Evolutionary conservation across 2,888 invertebrate species (phyloP), one percentile per base, ranked within the genome.

Genomic region (Volucella inflata): DNA sequence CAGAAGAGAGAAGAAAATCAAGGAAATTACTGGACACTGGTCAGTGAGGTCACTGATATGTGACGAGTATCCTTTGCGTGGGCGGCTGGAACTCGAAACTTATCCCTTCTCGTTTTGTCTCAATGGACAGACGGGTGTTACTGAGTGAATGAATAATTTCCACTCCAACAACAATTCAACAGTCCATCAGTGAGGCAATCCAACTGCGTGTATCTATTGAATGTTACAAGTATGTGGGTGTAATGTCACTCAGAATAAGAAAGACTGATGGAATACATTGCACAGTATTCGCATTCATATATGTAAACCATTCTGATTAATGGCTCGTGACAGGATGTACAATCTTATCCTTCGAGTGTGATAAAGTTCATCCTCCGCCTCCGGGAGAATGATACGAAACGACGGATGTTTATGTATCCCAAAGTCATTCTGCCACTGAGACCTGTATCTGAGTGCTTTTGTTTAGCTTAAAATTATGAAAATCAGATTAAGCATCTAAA

Each of bases 11-110:
- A 42, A 12, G 55, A 53, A 62, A 46, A 60, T 36, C 11, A n/a
- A 68, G 36, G 46, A 70, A 46, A 46, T 53, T 46, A 48, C 51
- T 44, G 59, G 16, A 59, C 57, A 48, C 51, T 42, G 50, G 16
- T 44, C 64, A 51, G 74, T 67, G 67, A 75, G 60, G 79, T 80
- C 79, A 80, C 48, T 53, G 42, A 53, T 80, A 62, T 40, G 40
- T n/a, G 21, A 21, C 9, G 53, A 55, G 30, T 21, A 12, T 38
- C 12, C 51, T 48, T 46, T 59, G 42, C 48, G 64, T 46, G 38
- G 57, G 50, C 40, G 44, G 53, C 38, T 8, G 11, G 36, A 46
- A 53, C 38, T 55, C 46, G 67, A 30, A 30, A 30, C 48, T 51
- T 36, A 60, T n/a, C 42, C 50, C 44, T 40, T 50, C 11, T 14